Evolutionary conservation across 37 sponge, comb jelly and placozoan species (phyloP), one percentile per base, ranked within the genome.

Genomic region (Hexactinellida sp.): DNA sequence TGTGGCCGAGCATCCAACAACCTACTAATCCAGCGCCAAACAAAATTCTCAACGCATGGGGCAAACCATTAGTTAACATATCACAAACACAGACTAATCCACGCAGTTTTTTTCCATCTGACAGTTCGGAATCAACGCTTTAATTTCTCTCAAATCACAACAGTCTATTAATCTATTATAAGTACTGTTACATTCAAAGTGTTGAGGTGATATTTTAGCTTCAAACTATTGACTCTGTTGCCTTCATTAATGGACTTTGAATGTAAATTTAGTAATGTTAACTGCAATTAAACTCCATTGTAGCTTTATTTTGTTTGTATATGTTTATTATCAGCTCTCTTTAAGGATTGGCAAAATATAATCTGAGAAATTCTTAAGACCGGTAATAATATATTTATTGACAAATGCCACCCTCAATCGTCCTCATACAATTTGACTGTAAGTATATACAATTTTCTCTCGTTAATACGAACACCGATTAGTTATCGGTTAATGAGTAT

Each of bases 1-100:
- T 94, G 37, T 94, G 94, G 94, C 94, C 94, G 3, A 63, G 76
- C 76, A 63, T 63, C 25, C 76, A 63, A 63, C 76, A 63, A 28
- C 76, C 25, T 3, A 3, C 13, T 23, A 63, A 63, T n/a, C 76
- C 76, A 63, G 30, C 76, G 5, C 76, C 76, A 7, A 63, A 63
- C 13, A 63, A 63, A n/a, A 28, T 63, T 21, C 30, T 63, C 3
- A 63, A 63, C 34, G 76, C 76, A 21, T 63, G 76, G 76, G 76
- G 76, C 5, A 63, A 63, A 63, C 76, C 76, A 63, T 23, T 63
- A n/a, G 76, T 28, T 32, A 63, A 1, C 76, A 63, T 32, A 21
- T 1, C 28, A n/a, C 76, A 63, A 63, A 25, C 76, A 63, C 76
- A 63, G 13, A 7, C 5, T 7, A 63, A 63, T 63, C 28, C 3